Percentiles rank a stretch among this genome's conserved stretches.
Evolutionary conservation across 2,113 vertebrate genomes (phyloP).

Genomic region (Brevimyrus niger): DNA sequence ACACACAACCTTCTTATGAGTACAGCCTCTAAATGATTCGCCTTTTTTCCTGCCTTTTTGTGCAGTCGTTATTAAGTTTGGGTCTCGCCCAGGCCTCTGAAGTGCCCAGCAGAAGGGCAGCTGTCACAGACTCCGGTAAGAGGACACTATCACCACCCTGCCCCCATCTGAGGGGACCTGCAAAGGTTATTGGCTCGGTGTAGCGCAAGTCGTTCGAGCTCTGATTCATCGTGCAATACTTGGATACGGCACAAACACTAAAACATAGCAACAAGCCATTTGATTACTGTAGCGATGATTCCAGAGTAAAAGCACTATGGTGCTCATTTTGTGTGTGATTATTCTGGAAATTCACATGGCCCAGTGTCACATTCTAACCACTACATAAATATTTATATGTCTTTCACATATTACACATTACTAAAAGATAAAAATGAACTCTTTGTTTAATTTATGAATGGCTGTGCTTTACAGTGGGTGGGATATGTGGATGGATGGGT

Average conservation of each 20-base stretch:
- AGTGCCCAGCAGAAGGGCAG: background rate
- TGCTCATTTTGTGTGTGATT: background rate
- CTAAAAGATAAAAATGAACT: background rate
- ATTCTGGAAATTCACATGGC: background rate
- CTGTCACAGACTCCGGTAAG: background rate
- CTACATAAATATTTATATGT: background rate
- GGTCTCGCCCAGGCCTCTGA: slow-evolving; percentile 12
- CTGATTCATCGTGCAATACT: background rate
- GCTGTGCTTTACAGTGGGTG: background rate
- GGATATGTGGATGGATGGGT: background rate
- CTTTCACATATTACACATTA: background rate
- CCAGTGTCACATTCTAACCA: background rate
- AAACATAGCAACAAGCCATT: slow-evolving; percentile 17
- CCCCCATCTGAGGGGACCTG: background rate
- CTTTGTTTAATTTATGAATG: background rate
- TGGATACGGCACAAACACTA: slow-evolving; percentile 4
- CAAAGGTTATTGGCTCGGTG: background rate
- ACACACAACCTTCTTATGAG: background rate
- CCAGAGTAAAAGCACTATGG: background rate
- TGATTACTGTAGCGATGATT: background rate
- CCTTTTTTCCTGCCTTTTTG: background rate
- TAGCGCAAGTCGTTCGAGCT: background rate
- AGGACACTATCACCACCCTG: background rate
- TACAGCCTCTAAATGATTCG: background rate
- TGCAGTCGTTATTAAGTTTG: background rate